Conservation (phyloP, 1,140 invertebrate species). For the Euborellia annulipes region DNA sequence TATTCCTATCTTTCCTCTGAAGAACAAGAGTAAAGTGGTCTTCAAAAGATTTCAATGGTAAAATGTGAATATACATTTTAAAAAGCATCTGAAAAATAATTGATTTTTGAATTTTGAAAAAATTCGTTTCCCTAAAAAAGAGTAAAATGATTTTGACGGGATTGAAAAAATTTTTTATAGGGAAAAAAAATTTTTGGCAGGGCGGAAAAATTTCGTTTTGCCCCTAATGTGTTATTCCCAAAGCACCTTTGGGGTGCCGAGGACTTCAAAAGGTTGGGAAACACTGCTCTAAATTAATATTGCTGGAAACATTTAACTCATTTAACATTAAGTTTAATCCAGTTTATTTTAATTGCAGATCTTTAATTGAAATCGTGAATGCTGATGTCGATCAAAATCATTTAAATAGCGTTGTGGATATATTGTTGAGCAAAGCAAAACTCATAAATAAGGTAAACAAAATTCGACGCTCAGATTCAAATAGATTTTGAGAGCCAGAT, state of each 20-base stretch:
- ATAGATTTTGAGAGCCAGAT: no score
- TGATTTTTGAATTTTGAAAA: no score
- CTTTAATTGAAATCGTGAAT: slow-evolving; percentile 34
- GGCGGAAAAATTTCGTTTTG: not conserved
- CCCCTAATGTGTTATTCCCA: not conserved
- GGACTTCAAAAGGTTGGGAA: not conserved
- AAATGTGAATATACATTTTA: no score
- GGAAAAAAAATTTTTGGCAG: not conserved
- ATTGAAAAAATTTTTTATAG: no score
- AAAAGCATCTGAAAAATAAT: no score
- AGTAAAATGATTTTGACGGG: no score
- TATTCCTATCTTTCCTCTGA: no score
- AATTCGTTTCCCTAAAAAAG: no score
- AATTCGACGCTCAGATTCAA: no score
- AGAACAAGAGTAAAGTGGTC: no score
- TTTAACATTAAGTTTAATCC: not conserved
- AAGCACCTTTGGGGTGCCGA: not conserved
- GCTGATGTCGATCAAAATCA: slow-evolving; percentile 28
- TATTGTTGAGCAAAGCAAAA: slow-evolving; percentile 28
- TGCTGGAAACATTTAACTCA: not conserved
- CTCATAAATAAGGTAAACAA: slow-evolving; percentile 21
- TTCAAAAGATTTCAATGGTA: no score
- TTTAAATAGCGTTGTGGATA: slow-evolving; percentile 26
- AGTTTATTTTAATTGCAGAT: slow-evolving; percentile 21
- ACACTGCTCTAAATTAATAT: not conserved